These are phyloP conservation scores for Batillaria attramentaria DNA, from an alignment of 1,140 invertebrate species.

Conservation along the genomic window DNA sequence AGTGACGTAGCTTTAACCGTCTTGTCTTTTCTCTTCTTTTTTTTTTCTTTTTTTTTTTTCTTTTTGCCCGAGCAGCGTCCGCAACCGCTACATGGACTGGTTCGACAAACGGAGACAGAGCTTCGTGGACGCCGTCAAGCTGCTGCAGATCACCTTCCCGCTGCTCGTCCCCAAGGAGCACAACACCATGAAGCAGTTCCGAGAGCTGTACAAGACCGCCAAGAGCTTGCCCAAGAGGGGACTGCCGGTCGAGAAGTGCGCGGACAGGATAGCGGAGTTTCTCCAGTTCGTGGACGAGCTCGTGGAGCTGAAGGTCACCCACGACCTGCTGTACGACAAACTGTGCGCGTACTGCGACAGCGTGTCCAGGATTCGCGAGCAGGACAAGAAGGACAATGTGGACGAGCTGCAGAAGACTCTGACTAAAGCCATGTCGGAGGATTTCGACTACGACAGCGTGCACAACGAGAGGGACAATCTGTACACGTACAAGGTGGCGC, in stretches of 20 bases:
- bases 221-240: conserved; percentile 47
- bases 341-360: conserved; percentile 54
- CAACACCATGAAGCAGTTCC: conserved; percentile 48
- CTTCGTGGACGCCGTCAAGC: conserved; percentile 54
- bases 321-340: conserved; percentile 47
- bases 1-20: too few species aligned
- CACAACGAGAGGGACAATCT: conserved; percentile 58
- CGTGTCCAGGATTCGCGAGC: conserved; percentile 53
- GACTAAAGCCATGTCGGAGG: conserved; percentile 40
- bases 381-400: conserved; percentile 48
- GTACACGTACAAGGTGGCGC: conserved; percentile 57
- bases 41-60: too few species aligned
- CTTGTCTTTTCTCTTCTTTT: too few species aligned
- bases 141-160: conserved; percentile 48
- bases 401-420: conserved; percentile 53
- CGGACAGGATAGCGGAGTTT: conserved; percentile 51
- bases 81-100: conserved; percentile 59
- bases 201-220: conserved; percentile 35
- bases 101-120: conserved; percentile 49
- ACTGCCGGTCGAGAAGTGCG: conserved; percentile 35
- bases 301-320: conserved; percentile 47
- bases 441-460: conserved; percentile 56
- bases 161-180: conserved; percentile 43
- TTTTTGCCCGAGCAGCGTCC: too few species aligned
- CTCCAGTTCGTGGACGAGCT: conserved; percentile 53